Evolutionary conservation across 2,888 invertebrate genomes (phyloP), one percentile per base, ranked within the genome.

Genomic region (Scrobipalpa costella): DNA sequence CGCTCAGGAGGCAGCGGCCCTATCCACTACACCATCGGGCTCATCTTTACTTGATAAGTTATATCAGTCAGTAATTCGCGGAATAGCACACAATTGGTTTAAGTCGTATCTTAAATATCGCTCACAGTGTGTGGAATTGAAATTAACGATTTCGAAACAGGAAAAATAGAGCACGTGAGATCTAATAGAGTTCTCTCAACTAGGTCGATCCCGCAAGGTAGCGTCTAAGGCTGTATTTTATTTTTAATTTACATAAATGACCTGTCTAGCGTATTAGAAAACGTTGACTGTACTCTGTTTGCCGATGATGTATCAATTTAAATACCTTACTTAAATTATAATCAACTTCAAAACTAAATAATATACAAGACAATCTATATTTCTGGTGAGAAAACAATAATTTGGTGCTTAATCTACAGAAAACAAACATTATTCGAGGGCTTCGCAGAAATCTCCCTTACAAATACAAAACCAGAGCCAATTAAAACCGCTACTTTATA

Each of bases 341-440:
- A 38, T 7, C 7, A 6, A 2, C 3, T 38, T 2, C 7, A 38
- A 38, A 38, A 38, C 38, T 38, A 8, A 11, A 38, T 11, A 11
- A 38, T 11, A 38, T 38, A 38, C 38, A 11, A 38, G 38, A 38
- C 38, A 38, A 38, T 11, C 7, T 11, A 38, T 11, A 7, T 11
- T 1, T 11, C 7, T 38, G 38, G 38, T 11, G 7, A 11, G 38
- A 38, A 11, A 2, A 7, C 7, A 38, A 38, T 38, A 38, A 38
- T 7, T 11, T 38, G 1, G 6, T 11, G 8, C 38, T 38, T 11
- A 68, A 68, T 38, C 62, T 57, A 6, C 38, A 34, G 0, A 67
- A 67, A 64, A 65, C 64, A 1, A 66, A 68, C 61, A 13, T 61
- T 19, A 59, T 68, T 17, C 59, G 62, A 47, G 49, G 38, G 66